phyloP scores from a whole-genome alignment of 2,797 vertebrate species.

The Champsocephalus gunnari region DNA sequence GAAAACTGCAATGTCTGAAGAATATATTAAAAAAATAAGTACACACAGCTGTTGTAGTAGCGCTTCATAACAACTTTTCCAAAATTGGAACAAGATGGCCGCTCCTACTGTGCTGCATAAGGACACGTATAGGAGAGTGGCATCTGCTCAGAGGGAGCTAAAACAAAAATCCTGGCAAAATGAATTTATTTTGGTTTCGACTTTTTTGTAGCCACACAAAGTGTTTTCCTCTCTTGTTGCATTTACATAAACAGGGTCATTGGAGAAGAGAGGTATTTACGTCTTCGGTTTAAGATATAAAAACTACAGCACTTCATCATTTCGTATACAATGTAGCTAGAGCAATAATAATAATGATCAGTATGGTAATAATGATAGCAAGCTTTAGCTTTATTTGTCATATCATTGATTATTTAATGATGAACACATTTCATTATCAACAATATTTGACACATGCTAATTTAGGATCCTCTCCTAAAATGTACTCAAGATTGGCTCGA shows the following conservation, averaged over 20 bases:
- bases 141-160: slow-evolving; percentile 34
- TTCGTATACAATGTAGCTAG: slow-evolving; percentile 39
- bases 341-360: slow-evolving; percentile 75
- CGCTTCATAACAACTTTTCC: slow-evolving; percentile 65
- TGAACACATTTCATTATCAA: slow-evolving; percentile 32
- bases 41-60: slow-evolving; percentile 67
- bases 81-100: slow-evolving; percentile 66
- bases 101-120: slow-evolving; percentile 58
- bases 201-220: slow-evolving; percentile 77
- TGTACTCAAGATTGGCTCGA: slow-evolving; percentile 42
- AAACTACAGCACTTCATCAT: slow-evolving; percentile 42
- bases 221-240: slow-evolving; percentile 64
- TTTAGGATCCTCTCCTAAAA: slow-evolving; percentile 46
- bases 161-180: slow-evolving; percentile 60
- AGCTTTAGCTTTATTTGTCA: slow-evolving; percentile 45
- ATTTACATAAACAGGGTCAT: slow-evolving; percentile 78
- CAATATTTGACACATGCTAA: slow-evolving; percentile 51
- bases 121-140: slow-evolving; percentile 43
- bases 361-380: slow-evolving; percentile 75
- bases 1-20: slow-evolving; percentile 77
- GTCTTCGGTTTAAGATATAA: slow-evolving; percentile 52
- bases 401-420: slow-evolving; percentile 16
- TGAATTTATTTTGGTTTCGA: slow-evolving; percentile 77
- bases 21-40: slow-evolving; percentile 55
- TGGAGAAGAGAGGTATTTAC: slow-evolving; percentile 53